Conservation (phyloP, 2,113 vertebrate species). For the Neogobius melanostomus region DNA sequence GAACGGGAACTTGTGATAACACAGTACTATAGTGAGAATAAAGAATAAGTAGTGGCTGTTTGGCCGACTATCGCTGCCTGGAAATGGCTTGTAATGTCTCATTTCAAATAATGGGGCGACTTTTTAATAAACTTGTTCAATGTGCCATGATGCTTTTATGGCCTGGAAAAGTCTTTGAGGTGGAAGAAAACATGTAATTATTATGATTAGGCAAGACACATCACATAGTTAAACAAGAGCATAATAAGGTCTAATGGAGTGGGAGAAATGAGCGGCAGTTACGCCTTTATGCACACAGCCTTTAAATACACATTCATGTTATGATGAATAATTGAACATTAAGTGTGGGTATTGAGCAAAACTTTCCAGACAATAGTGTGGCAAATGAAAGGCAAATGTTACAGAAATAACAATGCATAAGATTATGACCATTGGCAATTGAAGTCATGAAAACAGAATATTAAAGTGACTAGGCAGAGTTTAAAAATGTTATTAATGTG, state of each 20-base stretch:
- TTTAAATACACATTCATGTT: background rate
- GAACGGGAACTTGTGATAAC: background rate
- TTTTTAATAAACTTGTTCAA: conserved; percentile 64
- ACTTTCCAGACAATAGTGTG: background rate
- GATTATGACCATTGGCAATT: background rate
- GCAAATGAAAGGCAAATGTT: background rate
- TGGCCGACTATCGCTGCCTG: conserved; percentile 35
- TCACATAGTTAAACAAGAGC: conserved; percentile 39
- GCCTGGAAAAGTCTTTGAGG: conserved; percentile 39
- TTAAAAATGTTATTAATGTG: too few species aligned
- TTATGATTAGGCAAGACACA: conserved; percentile 43
- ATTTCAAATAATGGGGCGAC: conserved; percentile 49
- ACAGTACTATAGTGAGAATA: background rate
- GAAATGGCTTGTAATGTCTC: conserved; percentile 38
- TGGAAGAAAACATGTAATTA: conserved; percentile 57
- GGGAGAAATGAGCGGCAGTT: conserved; percentile 12
- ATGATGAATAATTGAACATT: background rate
- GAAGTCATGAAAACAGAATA: background rate
- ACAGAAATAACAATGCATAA: background rate
- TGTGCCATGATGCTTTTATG: conserved; percentile 37
- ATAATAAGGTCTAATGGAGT: conserved; percentile 14
- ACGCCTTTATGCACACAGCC: conserved; percentile 7
- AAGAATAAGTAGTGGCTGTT: conserved; percentile 13
- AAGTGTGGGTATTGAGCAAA: background rate
- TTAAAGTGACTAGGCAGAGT: too few species aligned